These are phyloP conservation scores for Lota lota DNA, from an alignment of 2,113 vertebrate genomes.

Conservation along the genomic window DNA sequence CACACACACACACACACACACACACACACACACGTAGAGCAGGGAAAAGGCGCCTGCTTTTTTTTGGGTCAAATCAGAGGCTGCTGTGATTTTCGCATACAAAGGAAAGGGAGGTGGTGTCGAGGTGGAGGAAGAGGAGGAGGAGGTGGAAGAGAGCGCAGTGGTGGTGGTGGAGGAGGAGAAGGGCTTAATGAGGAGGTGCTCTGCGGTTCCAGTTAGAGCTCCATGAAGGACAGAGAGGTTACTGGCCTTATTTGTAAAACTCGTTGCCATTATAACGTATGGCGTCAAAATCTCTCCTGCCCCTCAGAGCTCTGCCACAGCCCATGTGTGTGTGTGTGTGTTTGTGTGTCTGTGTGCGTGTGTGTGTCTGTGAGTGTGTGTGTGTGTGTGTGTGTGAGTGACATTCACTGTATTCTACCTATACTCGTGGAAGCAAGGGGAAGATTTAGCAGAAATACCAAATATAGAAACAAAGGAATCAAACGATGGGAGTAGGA, in stretches of 20 bases:
- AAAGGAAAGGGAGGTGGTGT: conserved; percentile 29
- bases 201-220: conserved; percentile 56
- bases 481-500: neutral
- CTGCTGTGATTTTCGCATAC: conserved; percentile 60
- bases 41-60: conserved; percentile 55
- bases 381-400: conserved; percentile 11
- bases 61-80: conserved; percentile 54
- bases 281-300: conserved; percentile 40
- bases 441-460: conserved; percentile 27
- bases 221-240: conserved; percentile 52
- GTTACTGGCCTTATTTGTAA: conserved; percentile 57
- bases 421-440: conserved; percentile 17
- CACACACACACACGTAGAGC: conserved; percentile 53
- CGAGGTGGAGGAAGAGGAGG: neutral
- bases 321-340: conserved; percentile 14
- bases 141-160: no score
- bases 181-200: conserved; percentile 19
- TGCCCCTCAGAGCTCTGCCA: conserved; percentile 27
- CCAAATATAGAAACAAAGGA: conserved; percentile 55
- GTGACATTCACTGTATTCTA: conserved; percentile 18
- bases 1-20: no score
- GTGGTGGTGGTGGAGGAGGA: conserved; percentile 11
- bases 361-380: conserved; percentile 1
- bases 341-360: conserved; percentile 26
- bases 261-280: conserved; percentile 50